A percentile compares a stretch with the other conserved stretches of the same genome.
Conservation (phyloP, 2,888 invertebrate species). For the Hololepta plana region DNA sequence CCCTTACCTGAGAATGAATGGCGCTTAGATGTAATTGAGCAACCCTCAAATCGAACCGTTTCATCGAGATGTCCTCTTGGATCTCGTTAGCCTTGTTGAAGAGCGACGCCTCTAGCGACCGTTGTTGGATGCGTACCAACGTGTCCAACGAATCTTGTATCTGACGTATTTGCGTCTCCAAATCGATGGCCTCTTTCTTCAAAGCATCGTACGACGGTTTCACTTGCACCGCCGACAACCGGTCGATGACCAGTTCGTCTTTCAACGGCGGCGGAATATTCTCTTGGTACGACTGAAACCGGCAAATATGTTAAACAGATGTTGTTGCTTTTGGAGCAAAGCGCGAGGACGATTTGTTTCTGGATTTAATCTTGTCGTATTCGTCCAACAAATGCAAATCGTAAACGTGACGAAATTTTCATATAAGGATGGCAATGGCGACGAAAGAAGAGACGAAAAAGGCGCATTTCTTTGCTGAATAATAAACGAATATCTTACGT, state of each 20-base stretch:
- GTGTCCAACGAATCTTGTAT: slow-evolving; percentile 74
- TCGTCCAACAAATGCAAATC: neutral
- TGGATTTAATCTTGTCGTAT: neutral
- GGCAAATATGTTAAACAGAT: too few species aligned
- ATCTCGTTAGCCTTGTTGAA: slow-evolving; percentile 90
- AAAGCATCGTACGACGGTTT: slow-evolving; percentile 60
- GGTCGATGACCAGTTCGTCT: slow-evolving; percentile 69
- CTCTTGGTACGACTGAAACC: too few species aligned
- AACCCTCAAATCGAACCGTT: slow-evolving; percentile 82
- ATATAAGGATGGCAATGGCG: neutral
- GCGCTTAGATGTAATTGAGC: slow-evolving; percentile 82
- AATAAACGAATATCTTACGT: too few species aligned
- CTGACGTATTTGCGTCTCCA: slow-evolving; percentile 76
- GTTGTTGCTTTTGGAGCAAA: too few species aligned
- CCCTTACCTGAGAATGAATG: slow-evolving; percentile 71
- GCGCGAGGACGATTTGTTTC: neutral
- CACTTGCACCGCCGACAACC: slow-evolving; percentile 51
- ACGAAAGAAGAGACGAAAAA: neutral
- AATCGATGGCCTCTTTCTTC: slow-evolving; percentile 63
- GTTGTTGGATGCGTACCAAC: slow-evolving; percentile 59
- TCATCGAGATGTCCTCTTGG: slow-evolving; percentile 87
- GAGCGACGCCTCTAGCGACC: slow-evolving; percentile 61
- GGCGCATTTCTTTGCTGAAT: too few species aligned
- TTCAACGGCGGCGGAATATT: slow-evolving; percentile 56
- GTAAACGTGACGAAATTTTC: neutral